Evolutionary conservation across 2,797 vertebrate species (phyloP), one percentile per base, ranked within the genome.

Genomic region (Cyclura pinguis): DNA sequence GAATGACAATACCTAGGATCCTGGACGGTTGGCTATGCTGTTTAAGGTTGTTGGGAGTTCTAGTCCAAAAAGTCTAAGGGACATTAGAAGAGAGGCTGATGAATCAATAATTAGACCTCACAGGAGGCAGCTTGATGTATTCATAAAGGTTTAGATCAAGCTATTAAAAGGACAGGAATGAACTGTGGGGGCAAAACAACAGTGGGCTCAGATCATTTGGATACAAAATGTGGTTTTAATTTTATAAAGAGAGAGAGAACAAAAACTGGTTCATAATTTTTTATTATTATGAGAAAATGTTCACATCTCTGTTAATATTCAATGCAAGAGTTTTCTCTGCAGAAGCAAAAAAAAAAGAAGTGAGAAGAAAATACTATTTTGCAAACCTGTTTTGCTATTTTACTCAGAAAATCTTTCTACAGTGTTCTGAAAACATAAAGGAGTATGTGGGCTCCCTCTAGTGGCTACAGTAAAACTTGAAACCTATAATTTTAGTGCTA

Each of bases 391-490:
- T 20, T 3, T 6, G 12, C 16, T 69, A 9, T 22, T 38, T 84
- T 64, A 80, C 4, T 80, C 52, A 59, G 27, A 72, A 18, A 32
- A 73, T 42, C 38, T 6, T 24, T 20, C 22, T n/a, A 62, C 16
- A 10, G 2, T 22, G 42, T 74, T 86, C 32, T 86, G 67, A 20
- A 64, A 64, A 27, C 24, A 20, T 74, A 82, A 20, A 9, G 55
- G 47, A 76, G 50, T 74, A 10, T 13, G 22, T 81, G 47, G 18
- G 59, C 83, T 72, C 89, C 92, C 89, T 86, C 92, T 78, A 22
- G 86, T 83, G 92, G 84, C 20, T 59, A 38, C 38, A 32, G 16
- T 77, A 72, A 83, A 88, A 35, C 8, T 78, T 77, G 16, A 35
- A 59, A 35, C 6, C 35, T 35, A 35, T 38, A 69, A 8, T 55